Conservation (phyloP, 2,797 vertebrate species). For the Chelonia mydas region DNA sequence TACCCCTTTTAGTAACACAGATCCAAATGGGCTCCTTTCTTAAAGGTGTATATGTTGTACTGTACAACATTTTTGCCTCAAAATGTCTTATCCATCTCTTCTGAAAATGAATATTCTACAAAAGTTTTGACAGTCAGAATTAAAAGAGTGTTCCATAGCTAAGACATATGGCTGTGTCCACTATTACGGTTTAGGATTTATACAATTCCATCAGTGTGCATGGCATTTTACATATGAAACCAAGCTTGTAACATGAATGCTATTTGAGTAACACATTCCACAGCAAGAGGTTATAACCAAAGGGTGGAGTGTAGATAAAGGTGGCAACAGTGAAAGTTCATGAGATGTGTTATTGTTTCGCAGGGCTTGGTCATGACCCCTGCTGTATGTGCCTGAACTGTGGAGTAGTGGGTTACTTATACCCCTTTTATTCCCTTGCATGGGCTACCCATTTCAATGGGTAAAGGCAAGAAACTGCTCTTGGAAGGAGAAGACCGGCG, state of each 20-base stretch:
- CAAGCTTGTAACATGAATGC: background rate
- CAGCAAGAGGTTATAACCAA: background rate
- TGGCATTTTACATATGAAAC: background rate
- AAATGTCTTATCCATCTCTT: background rate
- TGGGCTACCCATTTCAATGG: background rate
- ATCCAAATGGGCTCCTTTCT: background rate
- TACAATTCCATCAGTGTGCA: background rate
- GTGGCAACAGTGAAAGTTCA: background rate
- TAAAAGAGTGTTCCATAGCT: background rate
- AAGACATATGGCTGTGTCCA: background rate
- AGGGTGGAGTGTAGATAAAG: background rate
- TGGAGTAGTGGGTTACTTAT: background rate
- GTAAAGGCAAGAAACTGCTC: background rate
- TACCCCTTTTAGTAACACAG: background rate
- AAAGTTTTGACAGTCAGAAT: background rate
- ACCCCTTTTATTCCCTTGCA: background rate
- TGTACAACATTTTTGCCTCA: background rate
- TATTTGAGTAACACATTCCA: background rate
- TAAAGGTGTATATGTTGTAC: background rate
- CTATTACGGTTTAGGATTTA: background rate
- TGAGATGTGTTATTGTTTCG: background rate
- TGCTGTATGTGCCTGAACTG: background rate
- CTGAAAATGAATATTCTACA: conserved; percentile 24
- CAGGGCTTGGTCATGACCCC: background rate
- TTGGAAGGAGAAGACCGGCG: background rate